phyloP scores from a whole-genome alignment of 2,113 vertebrate species.

The Periophthalmus modestus region DNA sequence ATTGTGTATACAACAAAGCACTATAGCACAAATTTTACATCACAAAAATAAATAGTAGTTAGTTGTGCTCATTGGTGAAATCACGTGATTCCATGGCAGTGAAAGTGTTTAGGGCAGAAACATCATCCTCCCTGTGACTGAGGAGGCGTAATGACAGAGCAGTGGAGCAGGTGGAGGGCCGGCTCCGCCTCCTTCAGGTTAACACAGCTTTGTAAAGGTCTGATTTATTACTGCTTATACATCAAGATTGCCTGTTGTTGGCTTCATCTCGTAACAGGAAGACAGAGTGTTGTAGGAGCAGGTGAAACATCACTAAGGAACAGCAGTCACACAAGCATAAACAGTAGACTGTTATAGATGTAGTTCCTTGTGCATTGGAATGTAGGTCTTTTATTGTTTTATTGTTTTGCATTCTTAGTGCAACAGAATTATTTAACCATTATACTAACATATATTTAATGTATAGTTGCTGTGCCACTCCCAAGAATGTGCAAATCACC shows the following conservation, averaged over 20 bases:
- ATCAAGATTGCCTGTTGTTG: too few species aligned
- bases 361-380: background rate
- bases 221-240: background rate
- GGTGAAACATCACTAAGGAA: slow-evolving; percentile 4
- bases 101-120: background rate
- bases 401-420: background rate
- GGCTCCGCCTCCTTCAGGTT: background rate
- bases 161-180: background rate
- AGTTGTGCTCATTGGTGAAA: background rate
- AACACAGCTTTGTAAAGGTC: background rate
- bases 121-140: background rate
- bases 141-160: background rate
- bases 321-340: background rate
- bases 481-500: background rate
- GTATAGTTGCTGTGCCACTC: background rate
- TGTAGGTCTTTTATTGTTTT: background rate
- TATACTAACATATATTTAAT: background rate
- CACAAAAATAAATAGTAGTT: too few species aligned
- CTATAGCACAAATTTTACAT: too few species aligned
- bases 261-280: background rate
- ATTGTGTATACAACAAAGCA: too few species aligned
- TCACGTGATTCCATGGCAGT: background rate
- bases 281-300: slow-evolving; percentile 12
- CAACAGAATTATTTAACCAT: background rate
- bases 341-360: background rate